A percentile compares a stretch with the other conserved stretches of the same genome.
These are phyloP conservation scores for Drosophila quinaria DNA, from an alignment of 2,888 invertebrate genomes.

Conservation along the genomic window DNA sequence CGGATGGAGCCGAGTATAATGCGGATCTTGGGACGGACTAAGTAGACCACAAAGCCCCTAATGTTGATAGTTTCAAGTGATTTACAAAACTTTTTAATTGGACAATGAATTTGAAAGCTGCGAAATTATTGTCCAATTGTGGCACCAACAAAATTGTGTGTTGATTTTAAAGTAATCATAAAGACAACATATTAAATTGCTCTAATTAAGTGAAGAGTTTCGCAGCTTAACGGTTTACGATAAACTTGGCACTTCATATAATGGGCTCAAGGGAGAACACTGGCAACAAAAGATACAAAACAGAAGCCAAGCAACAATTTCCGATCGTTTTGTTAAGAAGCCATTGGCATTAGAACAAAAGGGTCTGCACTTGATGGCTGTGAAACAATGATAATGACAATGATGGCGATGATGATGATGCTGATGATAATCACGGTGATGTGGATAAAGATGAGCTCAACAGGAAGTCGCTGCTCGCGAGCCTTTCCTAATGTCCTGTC, in stretches of 20 bases:
- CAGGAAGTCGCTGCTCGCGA: conserved; percentile 17
- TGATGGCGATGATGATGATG: conserved; percentile 10
- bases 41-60: conserved; percentile 49
- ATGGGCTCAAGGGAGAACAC: conserved; percentile 22
- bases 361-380: conserved; percentile 36
- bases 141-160: background rate
- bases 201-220: conserved; percentile 12
- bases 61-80: conserved; percentile 61
- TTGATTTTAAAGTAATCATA: conserved; percentile 1
- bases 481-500: conserved; percentile 52
- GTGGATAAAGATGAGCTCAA: conserved; percentile 12
- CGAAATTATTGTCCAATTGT: background rate
- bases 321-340: conserved; percentile 10
- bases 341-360: conserved; percentile 27
- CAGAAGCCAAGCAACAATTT: conserved; percentile 16
- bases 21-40: conserved; percentile 25
- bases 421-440: background rate
- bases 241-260: conserved; percentile 31
- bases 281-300: conserved; percentile 29
- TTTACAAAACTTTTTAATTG: conserved; percentile 56
- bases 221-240: background rate
- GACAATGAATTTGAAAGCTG: conserved; percentile 11
- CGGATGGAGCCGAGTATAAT: conserved; percentile 21
- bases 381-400: conserved; percentile 30
- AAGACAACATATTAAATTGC: background rate